phyloP scores from a whole-genome alignment of 2,888 invertebrate species.

The Gasteruption jaculator region DNA sequence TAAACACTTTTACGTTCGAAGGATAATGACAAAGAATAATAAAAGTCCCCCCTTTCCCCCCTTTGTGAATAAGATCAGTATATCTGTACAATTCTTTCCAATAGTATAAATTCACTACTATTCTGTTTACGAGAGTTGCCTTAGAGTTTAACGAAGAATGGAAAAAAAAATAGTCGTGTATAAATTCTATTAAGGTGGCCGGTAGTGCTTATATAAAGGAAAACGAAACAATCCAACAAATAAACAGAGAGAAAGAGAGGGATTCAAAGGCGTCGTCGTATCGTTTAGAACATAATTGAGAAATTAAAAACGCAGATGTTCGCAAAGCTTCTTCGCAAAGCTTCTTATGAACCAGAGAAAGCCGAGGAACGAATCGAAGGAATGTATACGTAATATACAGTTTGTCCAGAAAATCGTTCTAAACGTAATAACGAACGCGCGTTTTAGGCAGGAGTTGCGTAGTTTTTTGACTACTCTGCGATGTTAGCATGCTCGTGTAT shows the following conservation, averaged over 20 bases:
- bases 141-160: not conserved
- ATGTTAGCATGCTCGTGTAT: too few species aligned
- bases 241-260: slow-evolving; percentile 8
- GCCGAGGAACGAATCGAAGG: too few species aligned
- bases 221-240: slow-evolving; percentile 2
- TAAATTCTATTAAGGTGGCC: slow-evolving; percentile 32
- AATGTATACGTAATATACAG: too few species aligned
- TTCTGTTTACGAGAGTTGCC: not conserved
- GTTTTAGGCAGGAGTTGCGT: too few species aligned
- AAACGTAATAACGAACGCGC: too few species aligned
- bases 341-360: too few species aligned
- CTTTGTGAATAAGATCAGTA: slow-evolving; percentile 21
- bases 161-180: slow-evolving; percentile 35
- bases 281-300: slow-evolving; percentile 11
- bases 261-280: too few species aligned
- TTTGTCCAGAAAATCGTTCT: too few species aligned
- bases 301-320: slow-evolving; percentile 3
- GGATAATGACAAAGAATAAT: slow-evolving; percentile 9
- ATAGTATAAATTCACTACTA: not conserved
- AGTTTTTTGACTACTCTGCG: too few species aligned
- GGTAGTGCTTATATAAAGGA: slow-evolving; percentile 30
- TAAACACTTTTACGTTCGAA: slow-evolving; percentile 15
- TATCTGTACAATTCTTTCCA: slow-evolving; percentile 20
- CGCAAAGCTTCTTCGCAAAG: too few species aligned
- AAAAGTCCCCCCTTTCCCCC: slow-evolving; percentile 10